These are phyloP conservation scores for Himalopsyche japonica DNA, from an alignment of 2,888 invertebrate species.

Conservation along the genomic window DNA sequence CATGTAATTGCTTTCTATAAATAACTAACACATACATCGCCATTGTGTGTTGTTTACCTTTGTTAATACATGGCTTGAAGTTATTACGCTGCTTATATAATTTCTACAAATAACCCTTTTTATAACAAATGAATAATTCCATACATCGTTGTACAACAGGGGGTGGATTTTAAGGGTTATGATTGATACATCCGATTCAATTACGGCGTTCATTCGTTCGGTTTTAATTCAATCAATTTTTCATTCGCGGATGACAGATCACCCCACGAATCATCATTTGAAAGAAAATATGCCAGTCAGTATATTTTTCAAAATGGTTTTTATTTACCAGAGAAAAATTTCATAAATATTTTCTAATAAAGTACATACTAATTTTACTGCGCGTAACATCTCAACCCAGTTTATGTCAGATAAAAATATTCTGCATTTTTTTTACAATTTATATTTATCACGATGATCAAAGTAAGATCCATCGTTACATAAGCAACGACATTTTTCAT, in stretches of 20 bases:
- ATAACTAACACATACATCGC: background rate
- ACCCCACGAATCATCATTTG: background rate
- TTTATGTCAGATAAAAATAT: no score
- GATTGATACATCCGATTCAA: slow-evolving; percentile 18
- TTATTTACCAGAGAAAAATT: no score
- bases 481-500: no score
- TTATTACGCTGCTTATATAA: background rate
- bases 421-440: no score
- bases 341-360: no score
- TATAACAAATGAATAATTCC: background rate
- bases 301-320: background rate
- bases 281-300: background rate
- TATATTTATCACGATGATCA: no score
- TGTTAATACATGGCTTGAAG: background rate
- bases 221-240: slow-evolving; percentile 15
- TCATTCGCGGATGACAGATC: slow-evolving; percentile 14
- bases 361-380: no score
- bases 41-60: background rate
- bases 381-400: no score
- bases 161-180: background rate
- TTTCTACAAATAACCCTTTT: background rate
- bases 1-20: no score
- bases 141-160: background rate
- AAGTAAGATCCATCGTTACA: no score
- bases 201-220: slow-evolving; percentile 12